phyloP scores from a whole-genome alignment of 2,888 invertebrate genomes.

The Dynastes hyllus region DNA sequence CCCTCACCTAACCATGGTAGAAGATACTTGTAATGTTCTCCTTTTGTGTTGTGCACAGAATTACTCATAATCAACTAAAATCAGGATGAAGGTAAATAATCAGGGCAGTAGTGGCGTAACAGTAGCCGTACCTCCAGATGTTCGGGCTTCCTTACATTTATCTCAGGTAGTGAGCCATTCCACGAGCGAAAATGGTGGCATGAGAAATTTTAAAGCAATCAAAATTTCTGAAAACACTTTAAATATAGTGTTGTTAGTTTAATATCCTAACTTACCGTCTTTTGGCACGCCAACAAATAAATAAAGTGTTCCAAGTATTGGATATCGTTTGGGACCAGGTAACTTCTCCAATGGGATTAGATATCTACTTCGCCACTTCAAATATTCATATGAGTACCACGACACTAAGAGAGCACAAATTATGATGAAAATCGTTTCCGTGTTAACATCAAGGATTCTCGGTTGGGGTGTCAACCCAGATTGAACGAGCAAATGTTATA shows the following conservation, averaged over 20 bases:
- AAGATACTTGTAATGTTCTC: constrained; percentile 56
- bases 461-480: too few species aligned
- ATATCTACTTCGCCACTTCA: constrained; percentile 12
- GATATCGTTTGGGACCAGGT: constrained; percentile 8
- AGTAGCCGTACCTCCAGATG: constrained; percentile 48
- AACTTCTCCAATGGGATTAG: neutral
- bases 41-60: constrained; percentile 58
- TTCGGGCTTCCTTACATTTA: constrained; percentile 60
- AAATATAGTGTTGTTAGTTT: too few species aligned
- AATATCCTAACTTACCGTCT: constrained; percentile 18
- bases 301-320: constrained; percentile 32
- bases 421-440: too few species aligned
- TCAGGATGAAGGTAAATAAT: constrained; percentile 50
- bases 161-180: constrained; percentile 56
- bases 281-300: constrained; percentile 9
- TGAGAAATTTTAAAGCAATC: too few species aligned
- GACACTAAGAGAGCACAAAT: neutral
- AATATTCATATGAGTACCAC: constrained; percentile 31
- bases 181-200: constrained; percentile 58
- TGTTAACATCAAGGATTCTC: too few species aligned
- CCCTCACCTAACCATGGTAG: constrained; percentile 52
- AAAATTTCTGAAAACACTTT: too few species aligned
- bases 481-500: too few species aligned
- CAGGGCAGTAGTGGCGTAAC: too few species aligned
- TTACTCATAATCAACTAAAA: constrained; percentile 57